These are phyloP conservation scores for Nyctalus aviator DNA, from an alignment of 2,797 vertebrate genomes.

Conservation along the genomic window DNA sequence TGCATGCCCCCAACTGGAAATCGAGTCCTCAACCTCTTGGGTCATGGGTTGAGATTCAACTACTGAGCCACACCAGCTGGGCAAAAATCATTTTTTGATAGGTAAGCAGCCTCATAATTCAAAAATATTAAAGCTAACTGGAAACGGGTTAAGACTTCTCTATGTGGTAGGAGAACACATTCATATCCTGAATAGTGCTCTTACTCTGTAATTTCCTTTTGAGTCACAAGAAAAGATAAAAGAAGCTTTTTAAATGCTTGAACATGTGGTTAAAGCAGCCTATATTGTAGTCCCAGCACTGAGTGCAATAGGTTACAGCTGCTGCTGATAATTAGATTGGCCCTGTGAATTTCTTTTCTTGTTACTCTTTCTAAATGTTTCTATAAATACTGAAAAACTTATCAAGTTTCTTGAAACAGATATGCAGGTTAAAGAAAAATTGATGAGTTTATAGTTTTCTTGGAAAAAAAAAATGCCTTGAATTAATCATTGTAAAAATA, in stretches of 20 bases:
- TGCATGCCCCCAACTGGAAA: no score
- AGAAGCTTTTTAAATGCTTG: constrained; percentile 60
- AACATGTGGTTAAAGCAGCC: constrained; percentile 73
- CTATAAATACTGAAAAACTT: constrained; percentile 45
- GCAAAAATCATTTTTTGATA: constrained; percentile 6
- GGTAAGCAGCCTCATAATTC: not conserved
- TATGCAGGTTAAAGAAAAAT: not conserved
- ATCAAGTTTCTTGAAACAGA: constrained; percentile 41
- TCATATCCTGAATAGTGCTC: constrained; percentile 34
- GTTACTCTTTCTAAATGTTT: constrained; percentile 66
- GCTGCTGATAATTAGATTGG: constrained; percentile 63
- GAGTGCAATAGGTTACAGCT: constrained; percentile 63
- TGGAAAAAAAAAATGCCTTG: constrained; percentile 6
- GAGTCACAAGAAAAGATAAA: constrained; percentile 67
- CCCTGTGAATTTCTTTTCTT: constrained; percentile 49
- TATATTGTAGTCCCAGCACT: not conserved
- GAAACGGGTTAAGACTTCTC: constrained; percentile 8
- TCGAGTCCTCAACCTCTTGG: no score
- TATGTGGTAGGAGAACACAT: constrained; percentile 53
- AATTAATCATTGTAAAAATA: constrained; percentile 10
- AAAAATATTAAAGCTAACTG: constrained; percentile 35
- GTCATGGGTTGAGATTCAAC: no score
- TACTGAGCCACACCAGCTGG: no score
- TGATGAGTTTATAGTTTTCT: not conserved
- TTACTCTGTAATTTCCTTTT: constrained; percentile 62